phyloP scores from a whole-genome alignment of 2,888 invertebrate species.

The Gerris lacustris region DNA sequence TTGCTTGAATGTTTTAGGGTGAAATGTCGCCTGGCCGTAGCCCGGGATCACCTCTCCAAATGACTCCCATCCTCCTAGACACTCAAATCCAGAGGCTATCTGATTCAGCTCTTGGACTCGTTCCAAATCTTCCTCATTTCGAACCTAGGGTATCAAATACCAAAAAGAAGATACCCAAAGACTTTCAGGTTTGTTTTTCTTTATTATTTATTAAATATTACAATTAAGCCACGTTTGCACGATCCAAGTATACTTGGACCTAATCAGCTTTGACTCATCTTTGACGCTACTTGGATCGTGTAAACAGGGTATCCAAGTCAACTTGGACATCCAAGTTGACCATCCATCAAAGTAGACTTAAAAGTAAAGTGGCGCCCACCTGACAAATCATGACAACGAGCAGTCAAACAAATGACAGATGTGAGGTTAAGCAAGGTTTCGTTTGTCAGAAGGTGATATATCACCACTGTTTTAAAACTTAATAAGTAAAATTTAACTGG shows the following conservation, averaged over 20 bases:
- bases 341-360: too few species aligned
- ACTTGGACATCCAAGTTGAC: too few species aligned
- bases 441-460: too few species aligned
- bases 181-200: conserved; percentile 54
- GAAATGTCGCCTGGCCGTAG: conserved; percentile 37
- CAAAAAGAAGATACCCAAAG: conserved; percentile 77
- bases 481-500: too few species aligned
- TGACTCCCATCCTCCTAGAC: conserved; percentile 64
- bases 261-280: too few species aligned
- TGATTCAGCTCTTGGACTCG: conserved; percentile 68
- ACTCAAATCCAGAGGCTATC: conserved; percentile 74
- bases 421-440: neutral
- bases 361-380: too few species aligned
- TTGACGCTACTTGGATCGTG: too few species aligned
- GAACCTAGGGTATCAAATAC: conserved; percentile 83
- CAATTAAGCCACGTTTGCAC: too few species aligned
- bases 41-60: conserved; percentile 41
- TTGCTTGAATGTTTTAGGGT: neutral
- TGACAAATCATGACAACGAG: too few species aligned
- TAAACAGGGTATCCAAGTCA: too few species aligned
- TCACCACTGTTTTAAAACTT: too few species aligned
- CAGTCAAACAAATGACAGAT: neutral
- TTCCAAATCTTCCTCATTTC: conserved; percentile 67
- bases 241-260: too few species aligned
- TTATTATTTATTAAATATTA: neutral